Evolutionary conservation across 2,888 invertebrate genomes (phyloP).

Genomic region (Chymomyza amoena): DNA sequence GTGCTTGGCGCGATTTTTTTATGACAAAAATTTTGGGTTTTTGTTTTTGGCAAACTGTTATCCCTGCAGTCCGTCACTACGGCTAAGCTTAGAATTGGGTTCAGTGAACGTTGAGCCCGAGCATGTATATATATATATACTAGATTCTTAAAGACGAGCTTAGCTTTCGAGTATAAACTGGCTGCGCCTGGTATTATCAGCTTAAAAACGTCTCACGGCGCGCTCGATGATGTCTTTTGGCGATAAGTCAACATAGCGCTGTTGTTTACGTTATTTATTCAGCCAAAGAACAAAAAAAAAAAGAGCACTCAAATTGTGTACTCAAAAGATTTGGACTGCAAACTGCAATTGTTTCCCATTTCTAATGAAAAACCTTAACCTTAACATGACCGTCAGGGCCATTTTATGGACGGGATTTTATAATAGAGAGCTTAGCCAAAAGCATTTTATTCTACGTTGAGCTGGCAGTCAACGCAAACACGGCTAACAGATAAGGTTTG

Average conservation of each 20-base stretch:
- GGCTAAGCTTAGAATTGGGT: not conserved
- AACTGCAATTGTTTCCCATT: slow-evolving; percentile 4
- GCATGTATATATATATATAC: not conserved
- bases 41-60: not conserved
- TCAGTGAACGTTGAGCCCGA: not conserved
- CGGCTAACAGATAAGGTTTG: slow-evolving; percentile 40
- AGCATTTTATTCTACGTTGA: slow-evolving; percentile 3
- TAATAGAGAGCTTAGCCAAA: not conserved
- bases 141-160: slow-evolving; percentile 36
- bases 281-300: not conserved
- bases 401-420: slow-evolving; percentile 20
- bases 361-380: slow-evolving; percentile 43
- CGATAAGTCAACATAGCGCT: slow-evolving; percentile 47
- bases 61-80: not conserved
- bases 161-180: slow-evolving; percentile 45
- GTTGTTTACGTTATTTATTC: slow-evolving; percentile 20
- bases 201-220: slow-evolving; percentile 19
- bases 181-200: slow-evolving; percentile 59
- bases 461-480: not conserved
- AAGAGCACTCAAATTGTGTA: not conserved
- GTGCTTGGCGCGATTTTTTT: not conserved
- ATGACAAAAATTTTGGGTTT: not conserved
- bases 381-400: slow-evolving; percentile 52
- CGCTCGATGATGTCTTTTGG: slow-evolving; percentile 5
- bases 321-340: slow-evolving; percentile 1